Base-by-base conservation (phyloP, 2,797 vertebrate genomes). In the Macropus fuliginosus region DNA sequence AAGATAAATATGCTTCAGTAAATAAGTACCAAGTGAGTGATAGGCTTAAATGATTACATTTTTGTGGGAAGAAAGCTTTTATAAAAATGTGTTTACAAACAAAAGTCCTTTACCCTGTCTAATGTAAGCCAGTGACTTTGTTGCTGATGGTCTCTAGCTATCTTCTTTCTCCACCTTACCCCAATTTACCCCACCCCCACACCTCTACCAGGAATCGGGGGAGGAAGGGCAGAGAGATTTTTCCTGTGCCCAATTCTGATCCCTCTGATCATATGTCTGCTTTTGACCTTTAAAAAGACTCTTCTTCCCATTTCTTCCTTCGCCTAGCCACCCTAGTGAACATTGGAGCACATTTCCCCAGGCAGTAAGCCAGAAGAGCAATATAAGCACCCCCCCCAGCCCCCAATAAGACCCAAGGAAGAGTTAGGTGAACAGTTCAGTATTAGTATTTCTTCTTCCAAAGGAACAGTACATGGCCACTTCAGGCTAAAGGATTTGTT, bases 231-330 rank as follows among this genome's bases (percentile, higher is more conserved):
- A 50, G 81, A 24, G 8, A 21, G 16, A 97, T 16, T 92, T 92
- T 92, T 91, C 12, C 56, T 62, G 3, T 55, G 89, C 34, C 54
- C 34, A 4, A 54, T 18, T 31, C 21, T 89, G n/a, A 92, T 92
- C 11, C 34, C 29, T 54, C 6, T 57, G 31, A 90, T 90, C 93
- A 93, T 81, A 95, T 92, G 16, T 92, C 81, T 92, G 56, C 74
- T 56, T 94, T 91, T 91, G 46, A 56, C 90, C 96, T 96, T 96
- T 18, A 62, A 96, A 92, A 29, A 93, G 31, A 89, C 24, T 40
- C 5, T 54, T 87, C n/a, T 95, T 90, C 29, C 46, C 46, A 62
- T 16, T 90, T 90, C 91, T 94, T 92, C 34, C 74, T 81, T 81
- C 50, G 74, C 74, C 74, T 87, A 87, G 74, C 40, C 74, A 87